These are phyloP conservation scores for Aphrophora alni DNA, from an alignment of 2,888 invertebrate species.

Conservation along the genomic window DNA sequence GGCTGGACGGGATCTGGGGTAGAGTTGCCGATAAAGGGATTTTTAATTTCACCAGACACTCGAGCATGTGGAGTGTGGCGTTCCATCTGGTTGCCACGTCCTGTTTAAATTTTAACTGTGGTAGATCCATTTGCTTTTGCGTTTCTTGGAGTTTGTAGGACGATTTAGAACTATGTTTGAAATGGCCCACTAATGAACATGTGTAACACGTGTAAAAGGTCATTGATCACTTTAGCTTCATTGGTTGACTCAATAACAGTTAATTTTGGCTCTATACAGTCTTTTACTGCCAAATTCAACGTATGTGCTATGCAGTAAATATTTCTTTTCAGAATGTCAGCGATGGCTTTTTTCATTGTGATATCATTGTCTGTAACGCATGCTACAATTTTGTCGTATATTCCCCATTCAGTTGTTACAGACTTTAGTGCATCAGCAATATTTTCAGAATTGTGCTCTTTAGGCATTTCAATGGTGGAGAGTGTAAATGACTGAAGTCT, in stretches of 20 bases:
- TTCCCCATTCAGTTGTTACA: background rate
- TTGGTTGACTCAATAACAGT: background rate
- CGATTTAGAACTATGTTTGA: constrained; percentile 14
- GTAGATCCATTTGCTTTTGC: constrained; percentile 18
- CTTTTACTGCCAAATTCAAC: constrained; percentile 2
- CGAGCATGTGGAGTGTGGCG: background rate
- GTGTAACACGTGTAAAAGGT: background rate
- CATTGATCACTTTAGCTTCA: background rate
- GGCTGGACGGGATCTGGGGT: background rate
- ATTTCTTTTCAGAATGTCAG: background rate
- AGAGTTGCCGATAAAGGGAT: background rate
- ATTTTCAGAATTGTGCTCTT: background rate
- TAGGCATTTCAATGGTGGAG: background rate
- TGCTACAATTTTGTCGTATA: background rate
- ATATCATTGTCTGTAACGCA: background rate
- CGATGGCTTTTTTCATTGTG: background rate
- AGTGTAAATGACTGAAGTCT: background rate
- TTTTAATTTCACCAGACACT: background rate
- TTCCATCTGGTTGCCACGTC: constrained; percentile 10
- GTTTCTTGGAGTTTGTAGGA: constrained; percentile 13
- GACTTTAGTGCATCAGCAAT: background rate
- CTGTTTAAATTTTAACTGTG: constrained; percentile 11
- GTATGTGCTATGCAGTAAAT: constrained; percentile 9
- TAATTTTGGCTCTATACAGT: background rate
- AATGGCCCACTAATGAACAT: constrained; percentile 9